Percentiles rank a stretch among this genome's conserved stretches.
These are phyloP conservation scores for Poecilia gillii DNA, from an alignment of 2,797 vertebrate genomes.

Conservation along the genomic window DNA sequence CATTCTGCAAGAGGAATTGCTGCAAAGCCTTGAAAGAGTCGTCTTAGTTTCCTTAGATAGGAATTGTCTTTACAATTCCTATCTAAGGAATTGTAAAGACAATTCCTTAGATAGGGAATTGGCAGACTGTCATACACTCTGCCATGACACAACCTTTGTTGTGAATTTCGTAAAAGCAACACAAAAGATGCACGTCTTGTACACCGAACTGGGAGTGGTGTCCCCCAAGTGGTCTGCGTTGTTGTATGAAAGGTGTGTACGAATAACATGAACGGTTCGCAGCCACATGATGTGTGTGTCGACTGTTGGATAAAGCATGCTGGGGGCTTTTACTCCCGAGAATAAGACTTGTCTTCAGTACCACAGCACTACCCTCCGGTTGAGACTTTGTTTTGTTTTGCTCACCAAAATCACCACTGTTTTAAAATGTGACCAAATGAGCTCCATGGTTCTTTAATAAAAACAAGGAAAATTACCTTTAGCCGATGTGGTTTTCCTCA, in stretches of 20 bases:
- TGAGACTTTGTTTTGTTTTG: background rate
- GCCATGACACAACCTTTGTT: background rate
- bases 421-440: background rate
- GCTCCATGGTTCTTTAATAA: background rate
- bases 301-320: no score
- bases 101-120: background rate
- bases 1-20: background rate
- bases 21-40: no score
- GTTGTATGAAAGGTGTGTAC: no score
- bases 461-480: background rate
- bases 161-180: background rate
- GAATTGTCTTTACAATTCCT: no score
- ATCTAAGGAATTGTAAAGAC: no score
- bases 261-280: no score
- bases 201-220: no score
- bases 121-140: background rate
- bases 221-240: no score
- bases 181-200: no score
- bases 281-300: no score
- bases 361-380: background rate
- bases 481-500: constrained; percentile 25
- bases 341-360: background rate
- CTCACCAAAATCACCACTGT: background rate
- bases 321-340: background rate
- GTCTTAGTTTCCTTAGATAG: background rate